Conservation (phyloP, 2,888 invertebrate species). For the Heteropelma amictum region DNA sequence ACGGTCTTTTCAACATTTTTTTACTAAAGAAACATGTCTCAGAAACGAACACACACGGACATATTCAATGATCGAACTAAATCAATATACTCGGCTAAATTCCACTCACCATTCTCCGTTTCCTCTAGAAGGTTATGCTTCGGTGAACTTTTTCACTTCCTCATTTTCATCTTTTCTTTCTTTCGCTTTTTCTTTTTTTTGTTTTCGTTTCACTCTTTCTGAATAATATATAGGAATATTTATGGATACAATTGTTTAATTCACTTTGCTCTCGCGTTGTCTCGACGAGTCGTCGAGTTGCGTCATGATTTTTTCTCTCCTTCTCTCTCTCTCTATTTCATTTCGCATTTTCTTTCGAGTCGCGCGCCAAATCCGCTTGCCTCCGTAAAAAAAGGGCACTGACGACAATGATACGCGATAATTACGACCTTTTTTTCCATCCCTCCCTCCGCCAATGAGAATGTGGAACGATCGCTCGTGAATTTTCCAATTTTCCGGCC, state of each 20-base stretch:
- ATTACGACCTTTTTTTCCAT: constrained; percentile 14
- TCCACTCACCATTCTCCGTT: constrained; percentile 58
- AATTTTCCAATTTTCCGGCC: too few species aligned
- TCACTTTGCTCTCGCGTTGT: constrained; percentile 24
- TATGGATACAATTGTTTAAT: constrained; percentile 68
- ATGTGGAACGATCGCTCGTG: too few species aligned
- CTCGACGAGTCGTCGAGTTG: constrained; percentile 61
- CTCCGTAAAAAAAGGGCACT: constrained; percentile 35
- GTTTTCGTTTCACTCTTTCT: constrained; percentile 59
- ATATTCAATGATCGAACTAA: constrained; percentile 77
- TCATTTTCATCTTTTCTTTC: too few species aligned
- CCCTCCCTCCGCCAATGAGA: constrained; percentile 22
- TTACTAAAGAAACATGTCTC: constrained; percentile 81
- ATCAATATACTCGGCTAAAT: constrained; percentile 73
- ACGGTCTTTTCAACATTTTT: constrained; percentile 75
- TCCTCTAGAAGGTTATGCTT: constrained; percentile 74
- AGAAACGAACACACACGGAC: constrained; percentile 81
- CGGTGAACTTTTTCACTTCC: constrained; percentile 65
- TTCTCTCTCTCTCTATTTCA: constrained; percentile 27
- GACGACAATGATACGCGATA: constrained; percentile 39
- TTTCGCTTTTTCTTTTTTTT: too few species aligned
- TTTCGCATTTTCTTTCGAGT: constrained; percentile 32
- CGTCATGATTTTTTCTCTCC: constrained; percentile 54
- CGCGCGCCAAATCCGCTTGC: constrained; percentile 26
- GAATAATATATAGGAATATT: constrained; percentile 72